Base-by-base conservation (phyloP, 2,888 invertebrate species). In the Volucella inflata region DNA sequence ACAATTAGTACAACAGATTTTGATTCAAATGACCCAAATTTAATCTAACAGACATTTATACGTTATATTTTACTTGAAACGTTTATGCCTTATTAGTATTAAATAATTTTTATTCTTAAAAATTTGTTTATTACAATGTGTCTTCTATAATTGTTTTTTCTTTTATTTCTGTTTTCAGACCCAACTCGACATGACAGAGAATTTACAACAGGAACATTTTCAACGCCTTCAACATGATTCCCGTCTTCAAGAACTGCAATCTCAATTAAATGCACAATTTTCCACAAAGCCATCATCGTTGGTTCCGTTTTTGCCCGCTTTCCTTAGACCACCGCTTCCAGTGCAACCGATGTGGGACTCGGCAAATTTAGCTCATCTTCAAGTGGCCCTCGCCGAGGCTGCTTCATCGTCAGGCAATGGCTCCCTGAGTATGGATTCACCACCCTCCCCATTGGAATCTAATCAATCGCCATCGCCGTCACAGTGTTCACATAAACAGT, bases 281-380 rank as follows among this genome's bases (percentile, higher is more conserved):
- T 88, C 88, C 10, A 83, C 88, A 14, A 88, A 88, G 62, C 87
- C 68, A 82, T 81, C 78, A 87, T 75, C 88, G n/a, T 88, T 91
- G 62, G 89, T 91, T 53, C 90, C 92, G 65, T 92, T 91, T 85
- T 87, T 92, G 46, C 91, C 91, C 74, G 89, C 90, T 76, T 92
- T 91, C 77, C 72, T 91, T 59, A 89, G 90, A 21, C 91, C 91
- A 10, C 89, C 90, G n/a, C 84, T 88, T 48, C 87, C 91, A 93
- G 82, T 90, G 75, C 91, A 91, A 60, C 90, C 91, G 2, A 90
- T 91, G 85, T 92, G 92, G 91, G 90, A 91, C 2, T 94, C 95
- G 70, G 94, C 95, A 1, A 96, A 96, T 90, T 93, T 96, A 16
- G 95, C 95, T 0, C 96, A 96, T 89, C 94, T 96, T 46, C 92